Percentiles rank a stretch among this genome's conserved stretches.
phyloP scores from a whole-genome alignment of 2,113 vertebrate genomes.

The Trematomus loennbergii region DNA sequence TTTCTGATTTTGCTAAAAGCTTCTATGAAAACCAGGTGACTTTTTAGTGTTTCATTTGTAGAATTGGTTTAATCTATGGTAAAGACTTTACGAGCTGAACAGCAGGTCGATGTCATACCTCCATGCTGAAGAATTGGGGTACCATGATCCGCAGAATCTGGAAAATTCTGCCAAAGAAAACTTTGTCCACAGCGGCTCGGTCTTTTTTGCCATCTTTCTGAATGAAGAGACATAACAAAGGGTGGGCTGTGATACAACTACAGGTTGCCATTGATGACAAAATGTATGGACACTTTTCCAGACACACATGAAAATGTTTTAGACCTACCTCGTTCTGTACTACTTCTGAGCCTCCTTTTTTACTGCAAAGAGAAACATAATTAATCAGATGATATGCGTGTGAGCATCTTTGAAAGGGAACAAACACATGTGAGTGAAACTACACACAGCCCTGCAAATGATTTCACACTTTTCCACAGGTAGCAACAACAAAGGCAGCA shows the following conservation, averaged over 20 bases:
- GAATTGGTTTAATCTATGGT: no score
- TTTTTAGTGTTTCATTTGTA: no score
- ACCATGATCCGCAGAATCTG: slow-evolving; percentile 92
- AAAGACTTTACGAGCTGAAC: no score
- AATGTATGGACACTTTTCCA: not conserved
- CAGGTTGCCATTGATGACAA: not conserved
- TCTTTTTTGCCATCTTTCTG: slow-evolving; percentile 95
- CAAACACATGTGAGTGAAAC: no score
- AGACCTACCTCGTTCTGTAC: slow-evolving; percentile 86
- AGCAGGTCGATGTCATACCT: slow-evolving; percentile 83
- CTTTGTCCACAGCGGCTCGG: slow-evolving; percentile 89
- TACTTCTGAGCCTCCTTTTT: slow-evolving; percentile 86
- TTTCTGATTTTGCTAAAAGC: no score
- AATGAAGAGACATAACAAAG: slow-evolving; percentile 16
- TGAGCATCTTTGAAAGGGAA: no score
- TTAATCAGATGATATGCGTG: not conserved
- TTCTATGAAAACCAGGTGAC: no score
- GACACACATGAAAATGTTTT: not conserved
- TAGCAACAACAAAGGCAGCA: no score
- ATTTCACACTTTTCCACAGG: no score
- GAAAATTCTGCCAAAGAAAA: slow-evolving; percentile 88
- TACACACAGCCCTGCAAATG: no score
- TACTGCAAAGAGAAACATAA: slow-evolving; percentile 77
- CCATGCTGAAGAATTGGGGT: slow-evolving; percentile 90
- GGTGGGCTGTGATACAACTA: not conserved